A percentile compares a stretch with the other conserved stretches of the same genome.
These are phyloP conservation scores for Apostichopus parvimensis DNA, from an alignment of 35 echinoderm and acorn worm species.

Conservation along the genomic window DNA sequence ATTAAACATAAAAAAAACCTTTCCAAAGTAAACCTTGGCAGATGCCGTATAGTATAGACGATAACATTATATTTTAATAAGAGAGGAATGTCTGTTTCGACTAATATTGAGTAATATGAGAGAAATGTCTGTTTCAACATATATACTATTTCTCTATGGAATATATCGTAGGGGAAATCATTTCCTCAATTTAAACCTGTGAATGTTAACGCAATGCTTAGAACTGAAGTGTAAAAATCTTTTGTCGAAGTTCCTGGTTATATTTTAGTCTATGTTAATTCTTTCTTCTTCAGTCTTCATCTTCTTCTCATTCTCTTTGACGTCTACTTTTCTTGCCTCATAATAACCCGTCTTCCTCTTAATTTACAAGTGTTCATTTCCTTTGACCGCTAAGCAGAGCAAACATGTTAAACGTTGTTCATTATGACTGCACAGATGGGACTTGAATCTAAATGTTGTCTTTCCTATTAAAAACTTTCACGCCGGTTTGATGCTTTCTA, in stretches of 20 bases:
- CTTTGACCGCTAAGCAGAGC: neutral
- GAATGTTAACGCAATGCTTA: neutral
- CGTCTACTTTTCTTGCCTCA: neutral
- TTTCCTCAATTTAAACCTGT: too few species aligned
- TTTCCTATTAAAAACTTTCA: conserved; percentile 5
- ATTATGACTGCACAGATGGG: conserved; percentile 8
- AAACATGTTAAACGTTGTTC: conserved; percentile 34
- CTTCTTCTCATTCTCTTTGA: neutral
- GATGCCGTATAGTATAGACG: neutral
- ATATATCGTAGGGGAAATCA: too few species aligned
- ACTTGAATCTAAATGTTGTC: neutral
- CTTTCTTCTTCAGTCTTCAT: neutral
- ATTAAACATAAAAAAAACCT: too few species aligned
- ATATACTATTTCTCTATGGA: too few species aligned
- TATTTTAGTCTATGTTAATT: neutral
- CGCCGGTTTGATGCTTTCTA: neutral
- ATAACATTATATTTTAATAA: neutral
- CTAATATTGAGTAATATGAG: too few species aligned
- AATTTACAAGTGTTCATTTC: conserved; percentile 36
- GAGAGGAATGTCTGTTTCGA: neutral
- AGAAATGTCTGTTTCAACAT: too few species aligned
- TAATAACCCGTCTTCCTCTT: neutral
- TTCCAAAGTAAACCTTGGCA: neutral
- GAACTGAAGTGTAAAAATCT: neutral
- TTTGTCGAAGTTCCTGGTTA: neutral